phyloP scores from a whole-genome alignment of 1,140 invertebrate genomes.

The Argopecten irradians region DNA sequence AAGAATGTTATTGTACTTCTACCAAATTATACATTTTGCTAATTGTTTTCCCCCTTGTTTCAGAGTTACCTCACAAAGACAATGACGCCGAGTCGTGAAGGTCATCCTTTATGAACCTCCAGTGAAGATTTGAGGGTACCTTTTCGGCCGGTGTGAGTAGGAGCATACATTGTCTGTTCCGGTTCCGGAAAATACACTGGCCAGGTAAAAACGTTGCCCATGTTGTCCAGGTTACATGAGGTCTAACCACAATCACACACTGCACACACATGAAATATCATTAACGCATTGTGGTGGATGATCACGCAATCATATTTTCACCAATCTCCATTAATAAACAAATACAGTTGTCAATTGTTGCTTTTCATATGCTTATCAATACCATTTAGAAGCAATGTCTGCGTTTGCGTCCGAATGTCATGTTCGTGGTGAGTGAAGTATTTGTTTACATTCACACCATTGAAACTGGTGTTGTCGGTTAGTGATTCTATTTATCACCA shows the following conservation, averaged over 20 bases:
- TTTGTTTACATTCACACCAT: neutral
- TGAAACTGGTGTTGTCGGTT: neutral
- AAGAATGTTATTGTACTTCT: too few species aligned
- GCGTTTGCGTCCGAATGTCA: too few species aligned
- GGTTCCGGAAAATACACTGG: neutral
- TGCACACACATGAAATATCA: neutral
- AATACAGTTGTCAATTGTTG: too few species aligned
- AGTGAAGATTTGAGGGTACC: neutral
- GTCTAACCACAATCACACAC: neutral
- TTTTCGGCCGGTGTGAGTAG: neutral
- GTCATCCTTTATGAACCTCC: neutral
- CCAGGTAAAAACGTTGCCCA: conserved; percentile 19
- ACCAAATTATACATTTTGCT: too few species aligned
- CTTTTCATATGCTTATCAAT: neutral
- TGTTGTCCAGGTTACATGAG: neutral
- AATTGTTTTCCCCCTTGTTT: too few species aligned
- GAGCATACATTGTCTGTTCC: neutral
- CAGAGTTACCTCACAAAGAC: conserved; percentile 8
- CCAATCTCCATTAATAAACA: too few species aligned
- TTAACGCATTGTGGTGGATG: neutral
- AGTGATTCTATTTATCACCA: neutral
- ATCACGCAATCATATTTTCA: neutral
- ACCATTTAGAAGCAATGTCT: too few species aligned
- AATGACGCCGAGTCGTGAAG: neutral
- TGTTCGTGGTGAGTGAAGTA: neutral